These are phyloP conservation scores for Meteorus sp. DNA, from an alignment of 1,140 invertebrate genomes.

Conservation along the genomic window DNA sequence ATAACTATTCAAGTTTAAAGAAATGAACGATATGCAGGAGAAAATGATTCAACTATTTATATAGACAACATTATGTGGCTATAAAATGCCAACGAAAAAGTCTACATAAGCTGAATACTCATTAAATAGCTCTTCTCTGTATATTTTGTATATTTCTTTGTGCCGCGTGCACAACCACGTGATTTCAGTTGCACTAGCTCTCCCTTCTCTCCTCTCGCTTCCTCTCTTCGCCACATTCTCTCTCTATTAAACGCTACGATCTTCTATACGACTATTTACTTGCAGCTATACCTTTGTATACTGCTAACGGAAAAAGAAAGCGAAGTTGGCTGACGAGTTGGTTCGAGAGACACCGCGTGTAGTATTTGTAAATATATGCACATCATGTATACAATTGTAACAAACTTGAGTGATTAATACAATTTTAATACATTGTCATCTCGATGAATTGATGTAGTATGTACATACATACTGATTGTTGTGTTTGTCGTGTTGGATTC, in stretches of 20 bases:
- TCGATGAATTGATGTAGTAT: too few species aligned
- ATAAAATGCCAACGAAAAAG: constrained; percentile 9
- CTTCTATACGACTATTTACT: constrained; percentile 5
- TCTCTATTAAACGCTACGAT: constrained; percentile 5
- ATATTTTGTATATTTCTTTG: constrained; percentile 6
- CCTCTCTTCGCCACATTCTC: not conserved
- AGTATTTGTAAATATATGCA: too few species aligned
- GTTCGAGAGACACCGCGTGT: not conserved
- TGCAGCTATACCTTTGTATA: constrained; percentile 7
- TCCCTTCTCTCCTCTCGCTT: not conserved
- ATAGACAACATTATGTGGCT: too few species aligned
- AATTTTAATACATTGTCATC: too few species aligned
- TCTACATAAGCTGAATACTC: constrained; percentile 7
- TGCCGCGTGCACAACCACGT: constrained; percentile 10
- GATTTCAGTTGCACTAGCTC: not conserved
- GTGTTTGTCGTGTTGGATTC: too few species aligned
- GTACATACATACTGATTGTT: too few species aligned
- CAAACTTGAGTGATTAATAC: too few species aligned
- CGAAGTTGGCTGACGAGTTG: constrained; percentile 17
- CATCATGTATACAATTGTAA: too few species aligned
- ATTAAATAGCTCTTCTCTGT: constrained; percentile 5
- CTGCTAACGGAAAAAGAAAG: constrained; percentile 25
- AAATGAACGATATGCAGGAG: too few species aligned
- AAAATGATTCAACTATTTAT: too few species aligned
- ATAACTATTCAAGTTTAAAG: too few species aligned